Percentiles rank a stretch among this genome's conserved stretches.
Evolutionary conservation across 2,888 invertebrate genomes (phyloP).

Genomic region (Agonopterix heracliana): DNA sequence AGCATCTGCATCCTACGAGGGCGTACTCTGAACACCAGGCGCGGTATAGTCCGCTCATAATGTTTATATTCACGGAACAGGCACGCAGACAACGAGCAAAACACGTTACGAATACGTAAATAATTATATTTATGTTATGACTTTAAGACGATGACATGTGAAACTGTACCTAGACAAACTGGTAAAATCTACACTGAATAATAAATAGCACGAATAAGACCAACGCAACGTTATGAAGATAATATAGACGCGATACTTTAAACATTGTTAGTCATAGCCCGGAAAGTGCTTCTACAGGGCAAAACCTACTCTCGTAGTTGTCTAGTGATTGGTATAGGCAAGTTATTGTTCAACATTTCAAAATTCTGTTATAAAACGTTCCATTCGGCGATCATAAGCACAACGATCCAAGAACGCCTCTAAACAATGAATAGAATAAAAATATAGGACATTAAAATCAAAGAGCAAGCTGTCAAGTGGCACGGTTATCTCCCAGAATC

Average conservation of each 20-base stretch:
- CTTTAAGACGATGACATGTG: conserved; percentile 50
- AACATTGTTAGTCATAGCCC: no score
- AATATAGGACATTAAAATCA: conserved; percentile 39
- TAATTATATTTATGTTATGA: conserved; percentile 56
- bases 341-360: no score
- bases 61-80: conserved; percentile 59
- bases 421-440: conserved; percentile 43
- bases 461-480: conserved; percentile 36
- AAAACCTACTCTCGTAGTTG: no score
- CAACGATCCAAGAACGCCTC: conserved; percentile 33
- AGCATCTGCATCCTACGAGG: conserved; percentile 57
- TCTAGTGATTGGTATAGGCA: no score
- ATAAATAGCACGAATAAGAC: conserved; percentile 42
- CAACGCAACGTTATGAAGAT: conserved; percentile 31
- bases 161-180: conserved; percentile 51
- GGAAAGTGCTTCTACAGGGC: no score
- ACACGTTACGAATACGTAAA: conserved; percentile 60
- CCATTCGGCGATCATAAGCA: no score
- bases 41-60: conserved; percentile 31
- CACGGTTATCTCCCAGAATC: conserved; percentile 56
- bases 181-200: conserved; percentile 48
- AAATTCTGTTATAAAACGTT: no score
- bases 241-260: conserved; percentile 34
- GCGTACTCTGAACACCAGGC: conserved; percentile 36
- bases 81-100: conserved; percentile 31